A percentile compares a stretch with the other conserved stretches of the same genome.
These are phyloP conservation scores for Ophraella communa DNA, from an alignment of 2,888 invertebrate genomes.

Conservation along the genomic window DNA sequence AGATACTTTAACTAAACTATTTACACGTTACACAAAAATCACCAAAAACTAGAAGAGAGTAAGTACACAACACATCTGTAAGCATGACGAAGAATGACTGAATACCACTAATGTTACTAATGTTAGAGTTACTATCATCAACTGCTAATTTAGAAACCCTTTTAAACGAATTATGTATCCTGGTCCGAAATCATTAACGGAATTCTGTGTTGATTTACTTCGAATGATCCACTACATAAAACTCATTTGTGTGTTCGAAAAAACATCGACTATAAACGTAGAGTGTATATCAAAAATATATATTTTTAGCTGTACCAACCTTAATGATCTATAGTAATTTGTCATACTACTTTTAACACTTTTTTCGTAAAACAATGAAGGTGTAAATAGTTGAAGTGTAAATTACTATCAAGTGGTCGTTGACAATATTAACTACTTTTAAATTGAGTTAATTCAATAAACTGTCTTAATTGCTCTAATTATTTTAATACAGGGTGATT, in stretches of 20 bases:
- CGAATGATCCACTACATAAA: constrained; percentile 41
- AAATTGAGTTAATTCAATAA: constrained; percentile 13
- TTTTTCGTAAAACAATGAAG: constrained; percentile 19
- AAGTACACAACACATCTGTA: constrained; percentile 45
- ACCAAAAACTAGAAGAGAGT: constrained; percentile 18
- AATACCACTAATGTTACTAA: constrained; percentile 58
- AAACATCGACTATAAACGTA: constrained; percentile 41
- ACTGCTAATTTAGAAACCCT: constrained; percentile 61
- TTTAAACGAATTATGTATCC: constrained; percentile 58
- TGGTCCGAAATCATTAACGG: constrained; percentile 58
- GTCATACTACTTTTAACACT: constrained; percentile 25
- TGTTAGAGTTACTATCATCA: constrained; percentile 59
- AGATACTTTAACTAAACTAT: not conserved
- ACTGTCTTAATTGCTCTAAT: constrained; percentile 10
- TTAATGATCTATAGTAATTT: constrained; percentile 22
- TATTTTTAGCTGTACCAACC: constrained; percentile 2
- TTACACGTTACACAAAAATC: not conserved
- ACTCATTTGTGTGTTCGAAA: constrained; percentile 30
- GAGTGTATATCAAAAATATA: constrained; percentile 25
- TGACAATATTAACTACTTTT: constrained; percentile 24
- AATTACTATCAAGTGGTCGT: constrained; percentile 7
- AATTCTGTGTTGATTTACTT: constrained; percentile 57
- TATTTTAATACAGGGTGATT: no score
- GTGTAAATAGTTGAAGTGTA: constrained; percentile 13
- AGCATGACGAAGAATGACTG: constrained; percentile 57